Evolutionary conservation across 2,797 vertebrate species (phyloP).

Genomic region (Cossypha heuglini): DNA sequence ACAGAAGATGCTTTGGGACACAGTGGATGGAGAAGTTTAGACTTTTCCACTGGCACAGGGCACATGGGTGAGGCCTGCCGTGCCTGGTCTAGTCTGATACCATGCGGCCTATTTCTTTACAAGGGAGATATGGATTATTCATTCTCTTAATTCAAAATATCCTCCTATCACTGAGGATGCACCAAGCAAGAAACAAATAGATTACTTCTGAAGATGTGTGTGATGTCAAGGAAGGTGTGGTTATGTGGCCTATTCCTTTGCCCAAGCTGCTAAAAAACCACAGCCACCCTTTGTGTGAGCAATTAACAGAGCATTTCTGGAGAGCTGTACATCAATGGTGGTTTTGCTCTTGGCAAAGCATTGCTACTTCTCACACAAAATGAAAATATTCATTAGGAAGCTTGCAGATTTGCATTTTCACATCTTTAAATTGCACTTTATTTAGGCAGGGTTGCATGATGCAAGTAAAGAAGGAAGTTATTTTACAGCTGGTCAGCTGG

Average conservation of each 20-base stretch:
- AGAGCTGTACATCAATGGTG: not conserved
- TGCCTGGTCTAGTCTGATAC: not conserved
- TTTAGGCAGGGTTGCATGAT: not conserved
- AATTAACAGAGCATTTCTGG: not conserved
- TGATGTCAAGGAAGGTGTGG: not conserved
- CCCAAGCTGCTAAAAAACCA: not conserved
- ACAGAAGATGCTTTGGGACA: too few relatives aligned
- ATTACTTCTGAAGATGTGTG: not conserved
- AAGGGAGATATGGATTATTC: not conserved
- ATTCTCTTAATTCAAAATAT: not conserved
- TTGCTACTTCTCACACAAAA: not conserved
- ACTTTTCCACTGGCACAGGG: not conserved
- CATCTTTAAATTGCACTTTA: not conserved
- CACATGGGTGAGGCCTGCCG: not conserved
- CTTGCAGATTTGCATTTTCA: not conserved
- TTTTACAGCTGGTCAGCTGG: not conserved
- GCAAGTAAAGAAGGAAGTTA: not conserved
- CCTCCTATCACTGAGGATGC: not conserved
- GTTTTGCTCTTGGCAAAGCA: not conserved
- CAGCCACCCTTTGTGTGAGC: not conserved
- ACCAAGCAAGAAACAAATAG: not conserved
- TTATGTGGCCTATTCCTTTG: not conserved
- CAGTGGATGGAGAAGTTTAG: not conserved
- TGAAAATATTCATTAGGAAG: not conserved
- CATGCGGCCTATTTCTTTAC: fast-evolving